A percentile compares a stretch with the other conserved stretches of the same genome.
Evolutionary conservation across 2,797 vertebrate species (phyloP).

Genomic region (Propithecus perrieri): DNA sequence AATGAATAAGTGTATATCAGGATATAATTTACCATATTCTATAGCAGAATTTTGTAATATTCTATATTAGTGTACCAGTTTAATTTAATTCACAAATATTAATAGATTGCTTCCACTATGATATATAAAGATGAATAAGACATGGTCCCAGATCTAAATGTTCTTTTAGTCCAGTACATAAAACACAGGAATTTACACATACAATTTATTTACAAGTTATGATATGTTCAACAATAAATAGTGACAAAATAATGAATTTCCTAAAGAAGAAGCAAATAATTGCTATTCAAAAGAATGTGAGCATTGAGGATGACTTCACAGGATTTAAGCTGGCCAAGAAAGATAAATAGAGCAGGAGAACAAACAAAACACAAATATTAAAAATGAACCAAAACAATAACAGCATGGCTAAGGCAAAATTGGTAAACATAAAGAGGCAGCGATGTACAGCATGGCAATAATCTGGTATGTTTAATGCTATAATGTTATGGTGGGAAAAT

Average conservation of each 20-base stretch:
- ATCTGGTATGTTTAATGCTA: not conserved
- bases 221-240: not conserved
- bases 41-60: not conserved
- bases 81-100: conserved; percentile 15
- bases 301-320: not conserved
- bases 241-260: not conserved
- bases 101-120: not conserved
- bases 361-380: not conserved
- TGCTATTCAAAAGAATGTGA: not conserved
- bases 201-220: not conserved
- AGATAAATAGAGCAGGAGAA: not conserved
- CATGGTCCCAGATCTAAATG: not conserved
- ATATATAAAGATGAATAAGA: not conserved
- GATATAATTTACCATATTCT: not conserved
- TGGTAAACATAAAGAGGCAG: not conserved
- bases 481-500: not conserved
- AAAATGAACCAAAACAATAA: not conserved
- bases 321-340: not conserved
- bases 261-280: not conserved
- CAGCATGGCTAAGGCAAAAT: not conserved
- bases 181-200: not conserved
- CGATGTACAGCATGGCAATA: not conserved
- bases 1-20: not conserved
- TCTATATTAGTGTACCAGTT: not conserved
- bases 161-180: not conserved